Evolutionary conservation across 30 jellyfish, hydroid and myxozoan species (phyloP), one percentile per base, ranked within the genome.

Genomic region (Pelagia noctiluca): DNA sequence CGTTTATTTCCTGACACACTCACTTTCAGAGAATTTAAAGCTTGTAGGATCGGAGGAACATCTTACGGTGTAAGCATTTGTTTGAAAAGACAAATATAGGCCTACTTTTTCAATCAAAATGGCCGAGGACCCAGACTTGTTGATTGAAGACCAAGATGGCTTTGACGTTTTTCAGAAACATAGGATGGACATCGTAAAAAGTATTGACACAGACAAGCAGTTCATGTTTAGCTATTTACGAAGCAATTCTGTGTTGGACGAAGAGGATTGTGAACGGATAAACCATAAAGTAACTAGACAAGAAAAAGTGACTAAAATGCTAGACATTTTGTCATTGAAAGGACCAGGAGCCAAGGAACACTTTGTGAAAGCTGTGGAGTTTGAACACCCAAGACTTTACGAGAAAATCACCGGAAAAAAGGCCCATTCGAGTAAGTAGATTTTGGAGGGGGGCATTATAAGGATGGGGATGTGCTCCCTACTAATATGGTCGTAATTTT

Each of bases 221-320:
- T 93, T 77, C 47, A 23, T 93, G 38, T 73, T 77, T 26, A 88
- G 97, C 61, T 94, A 94, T 61, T 69, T 94, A 30, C 89, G 91
- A 61, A 94, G 99, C 68, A 87, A 94, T 22, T 28, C 69, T 2
- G 89, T 94, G 8, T 67, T 94, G 60, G 99, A 94, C 52, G 99
- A 94, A 25, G 97, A 94, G 70, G 99, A 94, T 61, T 94, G 99
- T 70, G 97, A 94, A 64, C 49, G 80, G 24, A 88, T 94, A 1
- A 24, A 31, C 33, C 77, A 50, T 52, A 97, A 92, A 1, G 68
- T 72, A 57, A 81, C 97, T 30, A 68, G 99, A 22, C 97, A 84
- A 71, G 97, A 94, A 50, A 89, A 77, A 70, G 99, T 74, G 18
- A 71, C 95, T 19, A 83, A 74, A 82, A 54, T 94, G 82, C 93